Conservation (phyloP, 2,888 invertebrate genomes). For the Pedicia rivosa region DNA sequence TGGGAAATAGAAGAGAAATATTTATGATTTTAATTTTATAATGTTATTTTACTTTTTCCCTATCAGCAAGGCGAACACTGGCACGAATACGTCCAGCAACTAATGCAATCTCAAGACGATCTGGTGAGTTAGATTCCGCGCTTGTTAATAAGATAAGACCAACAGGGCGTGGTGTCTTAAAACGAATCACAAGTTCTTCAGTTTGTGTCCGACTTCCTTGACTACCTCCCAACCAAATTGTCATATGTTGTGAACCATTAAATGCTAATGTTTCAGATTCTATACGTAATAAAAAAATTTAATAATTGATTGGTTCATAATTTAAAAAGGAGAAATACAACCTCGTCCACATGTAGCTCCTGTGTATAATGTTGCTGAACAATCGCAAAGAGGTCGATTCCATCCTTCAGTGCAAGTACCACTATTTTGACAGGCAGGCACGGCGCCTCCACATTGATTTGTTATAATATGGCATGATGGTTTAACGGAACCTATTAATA, state of each 20-base stretch:
- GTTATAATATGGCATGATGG: slow-evolving; percentile 75
- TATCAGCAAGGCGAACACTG: slow-evolving; percentile 66
- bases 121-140: slow-evolving; percentile 57
- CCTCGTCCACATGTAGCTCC: slow-evolving; percentile 78
- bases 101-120: slow-evolving; percentile 70
- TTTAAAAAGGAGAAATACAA: background rate
- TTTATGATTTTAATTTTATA: background rate
- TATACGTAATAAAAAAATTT: background rate
- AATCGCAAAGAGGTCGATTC: slow-evolving; percentile 90
- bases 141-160: slow-evolving; percentile 67
- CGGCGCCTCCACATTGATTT: slow-evolving; percentile 63
- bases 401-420: slow-evolving; percentile 85
- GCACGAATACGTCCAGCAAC: slow-evolving; percentile 71
- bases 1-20: background rate
- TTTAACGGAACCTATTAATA: slow-evolving; percentile 60
- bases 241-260: slow-evolving; percentile 79
- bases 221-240: slow-evolving; percentile 53
- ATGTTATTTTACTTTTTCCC: slow-evolving; percentile 51
- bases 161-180: slow-evolving; percentile 65
- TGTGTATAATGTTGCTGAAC: slow-evolving; percentile 71
- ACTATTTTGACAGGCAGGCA: slow-evolving; percentile 78
- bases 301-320: slow-evolving; percentile 39
- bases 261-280: slow-evolving; percentile 77
- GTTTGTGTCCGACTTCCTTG: slow-evolving; percentile 63
- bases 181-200: slow-evolving; percentile 75